Evolutionary conservation across 2,113 vertebrate genomes (phyloP).

Genomic region (Stigmatopora nigra): DNA sequence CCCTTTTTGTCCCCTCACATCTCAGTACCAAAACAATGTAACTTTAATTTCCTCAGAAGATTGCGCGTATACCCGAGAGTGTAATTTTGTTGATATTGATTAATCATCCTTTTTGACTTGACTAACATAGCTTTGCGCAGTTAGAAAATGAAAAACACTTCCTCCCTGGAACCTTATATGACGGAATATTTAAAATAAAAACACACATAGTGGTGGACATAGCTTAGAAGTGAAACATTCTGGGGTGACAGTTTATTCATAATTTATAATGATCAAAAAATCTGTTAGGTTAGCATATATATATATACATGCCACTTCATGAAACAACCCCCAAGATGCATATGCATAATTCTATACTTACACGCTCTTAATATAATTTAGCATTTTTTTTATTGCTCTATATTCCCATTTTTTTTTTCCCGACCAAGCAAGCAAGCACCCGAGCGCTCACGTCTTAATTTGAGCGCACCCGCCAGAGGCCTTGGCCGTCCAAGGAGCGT

Average conservation of each 20-base stretch:
- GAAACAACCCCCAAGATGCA: background rate
- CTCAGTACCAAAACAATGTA: background rate
- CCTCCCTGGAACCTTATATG: background rate
- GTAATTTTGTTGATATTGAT: too few species aligned
- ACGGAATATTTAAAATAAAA: too few species aligned
- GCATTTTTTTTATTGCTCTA: conserved; percentile 24
- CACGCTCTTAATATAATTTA: conserved; percentile 5
- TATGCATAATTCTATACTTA: background rate
- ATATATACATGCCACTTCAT: background rate
- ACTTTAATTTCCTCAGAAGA: background rate
- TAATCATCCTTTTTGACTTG: background rate
- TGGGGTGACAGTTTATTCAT: too few species aligned
- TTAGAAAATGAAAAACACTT: background rate
- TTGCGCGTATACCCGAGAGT: too few species aligned
- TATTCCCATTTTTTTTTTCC: conserved; percentile 11
- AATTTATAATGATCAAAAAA: too few species aligned
- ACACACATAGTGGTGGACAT: too few species aligned
- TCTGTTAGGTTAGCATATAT: background rate
- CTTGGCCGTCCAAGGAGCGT: background rate
- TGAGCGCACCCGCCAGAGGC: background rate
- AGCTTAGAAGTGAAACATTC: too few species aligned
- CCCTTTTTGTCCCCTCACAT: background rate
- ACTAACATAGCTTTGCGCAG: background rate
- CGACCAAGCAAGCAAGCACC: background rate
- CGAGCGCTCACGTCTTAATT: background rate